Base-by-base conservation (phyloP, 1,140 invertebrate genomes). In the Drosophila watanabei region DNA sequence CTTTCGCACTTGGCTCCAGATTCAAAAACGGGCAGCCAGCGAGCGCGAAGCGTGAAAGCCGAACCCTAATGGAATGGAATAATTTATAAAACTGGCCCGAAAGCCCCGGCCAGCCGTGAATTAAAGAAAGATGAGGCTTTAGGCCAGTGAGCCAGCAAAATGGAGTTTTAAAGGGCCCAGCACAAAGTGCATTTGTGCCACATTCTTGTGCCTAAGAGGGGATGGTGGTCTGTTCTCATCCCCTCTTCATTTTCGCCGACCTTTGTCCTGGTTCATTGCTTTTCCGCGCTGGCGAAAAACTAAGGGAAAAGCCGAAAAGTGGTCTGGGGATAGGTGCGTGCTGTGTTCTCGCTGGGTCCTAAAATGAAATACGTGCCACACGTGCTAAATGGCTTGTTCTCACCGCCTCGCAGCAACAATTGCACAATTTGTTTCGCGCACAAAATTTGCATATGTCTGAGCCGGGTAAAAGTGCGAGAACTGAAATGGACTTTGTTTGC, bases 331-430 rank as follows among this genome's bases (percentile, higher is more conserved):
- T 46, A 13, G 13, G 39, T 39, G 56, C 41, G 41, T 14, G 41
- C 30, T 30, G 41, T 4, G 5, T 20, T 20, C 41, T 37, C 4
- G 49, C 63, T 16, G 28, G 70, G 10, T 39, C 65, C 65, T 66
- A 59, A 86, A 90, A 90, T 89, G 86, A 89, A 89, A 89, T 86
- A 89, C 86, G 86, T 89, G 86, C 82, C 86, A 86, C 86, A 90
- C 82, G 87, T 89, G 86, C 79, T 89, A 89, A 89, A 86, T 89
- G 75, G 71, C 70, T 28, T 57, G 70, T 79, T 86, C 73, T 54
- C 65, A 54, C 69, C 79, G 32, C 69, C 63, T 69, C 62, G 39
- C 49, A 62, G 48, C 87, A 77, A 90, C 86, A 89, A 89, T 90
- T 89, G 82, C 86, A 89, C 80, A 82, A 87, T 82, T 88, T 82